Evolutionary conservation across 2,797 vertebrate genomes (phyloP).

Genomic region (Florisuga fusca): DNA sequence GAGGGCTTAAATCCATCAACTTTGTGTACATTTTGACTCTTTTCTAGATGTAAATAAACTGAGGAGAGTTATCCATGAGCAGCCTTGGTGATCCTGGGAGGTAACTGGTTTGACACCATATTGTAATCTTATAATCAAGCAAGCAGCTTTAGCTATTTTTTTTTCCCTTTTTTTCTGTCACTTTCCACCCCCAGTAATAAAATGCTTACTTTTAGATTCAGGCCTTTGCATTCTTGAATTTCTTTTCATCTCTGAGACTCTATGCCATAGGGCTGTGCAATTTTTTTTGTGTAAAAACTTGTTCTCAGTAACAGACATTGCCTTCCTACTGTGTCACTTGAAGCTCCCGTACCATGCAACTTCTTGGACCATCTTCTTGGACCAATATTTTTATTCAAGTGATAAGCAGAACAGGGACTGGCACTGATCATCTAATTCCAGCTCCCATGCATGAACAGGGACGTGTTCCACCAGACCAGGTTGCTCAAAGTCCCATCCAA

Average conservation of each 20-base stretch:
- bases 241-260: not conserved
- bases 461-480: no score
- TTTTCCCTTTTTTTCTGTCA: not conserved
- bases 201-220: not conserved
- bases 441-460: no score
- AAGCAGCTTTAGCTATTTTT: not conserved
- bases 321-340: not conserved
- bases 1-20: not conserved
- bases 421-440: not conserved
- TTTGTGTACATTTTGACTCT: not conserved
- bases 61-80: not conserved
- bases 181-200: not conserved
- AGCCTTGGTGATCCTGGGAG: not conserved
- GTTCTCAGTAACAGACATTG: not conserved
- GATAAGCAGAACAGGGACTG: not conserved
- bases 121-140: not conserved
- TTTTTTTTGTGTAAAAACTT: not conserved
- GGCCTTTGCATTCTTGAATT: not conserved
- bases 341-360: not conserved
- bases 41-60: not conserved
- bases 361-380: not conserved
- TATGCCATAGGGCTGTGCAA: not conserved
- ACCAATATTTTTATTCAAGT: not conserved
- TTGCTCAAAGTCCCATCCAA: no score
- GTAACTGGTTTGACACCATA: not conserved